Evolutionary conservation across 2,113 vertebrate genomes (phyloP).

Genomic region (Anguilla japonica): DNA sequence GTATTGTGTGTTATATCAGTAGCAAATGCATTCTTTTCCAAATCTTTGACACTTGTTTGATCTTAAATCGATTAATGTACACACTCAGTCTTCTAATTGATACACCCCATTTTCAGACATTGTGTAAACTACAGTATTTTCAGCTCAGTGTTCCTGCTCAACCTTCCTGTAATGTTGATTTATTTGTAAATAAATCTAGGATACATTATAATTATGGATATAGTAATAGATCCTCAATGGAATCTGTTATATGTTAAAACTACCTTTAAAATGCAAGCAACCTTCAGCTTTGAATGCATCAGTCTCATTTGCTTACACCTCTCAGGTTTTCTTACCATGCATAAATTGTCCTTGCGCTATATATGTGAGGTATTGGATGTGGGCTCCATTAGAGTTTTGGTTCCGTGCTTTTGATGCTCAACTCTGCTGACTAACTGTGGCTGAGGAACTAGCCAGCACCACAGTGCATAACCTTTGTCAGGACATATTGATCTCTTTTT

Average conservation of each 20-base stretch:
- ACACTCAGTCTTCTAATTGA: neutral
- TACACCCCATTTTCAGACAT: neutral
- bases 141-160: neutral
- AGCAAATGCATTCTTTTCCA: neutral
- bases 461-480: constrained; percentile 23
- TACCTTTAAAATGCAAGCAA: constrained; percentile 27
- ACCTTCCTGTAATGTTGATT: neutral
- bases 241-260: constrained; percentile 16
- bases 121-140: neutral
- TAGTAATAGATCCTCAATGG: neutral
- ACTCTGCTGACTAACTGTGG: constrained; percentile 18
- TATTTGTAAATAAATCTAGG: constrained; percentile 17
- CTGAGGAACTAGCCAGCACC: constrained; percentile 12
- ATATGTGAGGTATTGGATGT: constrained; percentile 9
- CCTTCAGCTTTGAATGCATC: neutral
- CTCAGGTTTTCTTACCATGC: neutral
- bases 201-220: constrained; percentile 11
- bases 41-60: neutral
- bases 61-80: neutral
- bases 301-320: neutral
- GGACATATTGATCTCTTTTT: constrained; percentile 33
- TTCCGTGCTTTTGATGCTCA: constrained; percentile 1
- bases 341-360: no score
- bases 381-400: neutral
- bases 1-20: no score